These are phyloP conservation scores for Tetheella fluctuosa DNA, from an alignment of 2,888 invertebrate species.

Conservation along the genomic window DNA sequence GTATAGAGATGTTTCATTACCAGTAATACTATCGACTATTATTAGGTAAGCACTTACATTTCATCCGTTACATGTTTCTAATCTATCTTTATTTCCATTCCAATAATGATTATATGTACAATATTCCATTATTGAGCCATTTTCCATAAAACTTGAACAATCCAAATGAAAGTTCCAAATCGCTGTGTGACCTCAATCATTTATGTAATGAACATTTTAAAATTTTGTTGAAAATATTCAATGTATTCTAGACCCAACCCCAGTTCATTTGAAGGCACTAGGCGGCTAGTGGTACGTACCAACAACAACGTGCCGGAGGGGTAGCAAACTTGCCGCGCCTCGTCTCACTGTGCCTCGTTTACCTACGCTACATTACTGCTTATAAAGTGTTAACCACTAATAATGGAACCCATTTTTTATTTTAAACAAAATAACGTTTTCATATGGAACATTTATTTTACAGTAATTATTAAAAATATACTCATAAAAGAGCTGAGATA, in stretches of 20 bases:
- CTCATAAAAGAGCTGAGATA: too few relatives aligned
- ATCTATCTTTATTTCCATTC: too few relatives aligned
- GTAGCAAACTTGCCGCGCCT: neutral
- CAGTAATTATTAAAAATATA: too few relatives aligned
- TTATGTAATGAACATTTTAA: conserved; percentile 52
- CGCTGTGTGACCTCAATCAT: conserved; percentile 40
- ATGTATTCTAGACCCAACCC: conserved; percentile 42
- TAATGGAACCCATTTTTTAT: too few relatives aligned
- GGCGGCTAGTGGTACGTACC: conserved; percentile 36
- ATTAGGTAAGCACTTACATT: too few relatives aligned
- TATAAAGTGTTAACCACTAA: too few relatives aligned
- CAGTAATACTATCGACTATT: too few relatives aligned
- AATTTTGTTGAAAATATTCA: conserved; percentile 57
- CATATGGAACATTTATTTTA: neutral
- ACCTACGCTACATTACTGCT: neutral
- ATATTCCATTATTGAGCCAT: neutral
- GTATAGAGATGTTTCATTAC: too few relatives aligned
- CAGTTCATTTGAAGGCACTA: conserved; percentile 37
- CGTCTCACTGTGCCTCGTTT: conserved; percentile 2
- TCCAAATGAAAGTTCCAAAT: conserved; percentile 22
- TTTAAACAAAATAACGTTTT: neutral
- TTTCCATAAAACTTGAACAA: conserved; percentile 2
- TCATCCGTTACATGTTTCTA: too few relatives aligned
- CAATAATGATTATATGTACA: neutral
- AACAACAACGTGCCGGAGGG: conserved; percentile 24